phyloP scores from a whole-genome alignment of 2,888 invertebrate genomes.

The Drosophila parthenogenetica region DNA sequence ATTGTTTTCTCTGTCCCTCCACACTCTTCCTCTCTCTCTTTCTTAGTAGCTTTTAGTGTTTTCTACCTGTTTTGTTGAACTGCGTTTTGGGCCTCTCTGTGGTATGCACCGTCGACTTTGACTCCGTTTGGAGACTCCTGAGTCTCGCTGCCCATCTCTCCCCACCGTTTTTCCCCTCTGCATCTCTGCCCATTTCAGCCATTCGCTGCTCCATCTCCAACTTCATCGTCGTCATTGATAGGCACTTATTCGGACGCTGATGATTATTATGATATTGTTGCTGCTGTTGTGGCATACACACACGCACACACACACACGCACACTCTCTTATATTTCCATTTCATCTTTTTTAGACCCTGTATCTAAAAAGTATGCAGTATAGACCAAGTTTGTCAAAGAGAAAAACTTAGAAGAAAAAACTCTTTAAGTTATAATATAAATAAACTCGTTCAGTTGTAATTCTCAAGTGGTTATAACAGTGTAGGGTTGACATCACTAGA shows the following conservation, averaged over 20 bases:
- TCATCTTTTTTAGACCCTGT: constrained; percentile 31
- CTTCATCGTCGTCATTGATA: constrained; percentile 73
- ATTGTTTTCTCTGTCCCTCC: neutral
- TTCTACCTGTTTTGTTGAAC: constrained; percentile 58
- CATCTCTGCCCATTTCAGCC: neutral
- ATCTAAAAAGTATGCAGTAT: neutral
- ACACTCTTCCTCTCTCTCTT: constrained; percentile 14
- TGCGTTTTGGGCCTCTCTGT: constrained; percentile 70
- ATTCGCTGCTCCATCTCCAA: neutral
- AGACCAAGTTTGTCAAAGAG: neutral
- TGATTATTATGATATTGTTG: constrained; percentile 76
- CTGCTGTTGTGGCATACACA: constrained; percentile 44
- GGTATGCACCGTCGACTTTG: constrained; percentile 63
- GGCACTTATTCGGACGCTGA: constrained; percentile 76
- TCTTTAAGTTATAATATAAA: neutral
- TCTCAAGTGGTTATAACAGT: no score
- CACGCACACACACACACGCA: neutral
- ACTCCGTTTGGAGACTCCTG: constrained; percentile 59
- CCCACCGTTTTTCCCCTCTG: neutral
- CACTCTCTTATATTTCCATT: constrained; percentile 52
- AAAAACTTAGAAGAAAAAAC: neutral
- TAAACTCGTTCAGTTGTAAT: no score
- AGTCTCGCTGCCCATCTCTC: constrained; percentile 19
- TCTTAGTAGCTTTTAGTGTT: constrained; percentile 13
- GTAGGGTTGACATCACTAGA: no score